Conservation (phyloP, 1,140 invertebrate genomes). For the Amphibalanus amphitrite region DNA sequence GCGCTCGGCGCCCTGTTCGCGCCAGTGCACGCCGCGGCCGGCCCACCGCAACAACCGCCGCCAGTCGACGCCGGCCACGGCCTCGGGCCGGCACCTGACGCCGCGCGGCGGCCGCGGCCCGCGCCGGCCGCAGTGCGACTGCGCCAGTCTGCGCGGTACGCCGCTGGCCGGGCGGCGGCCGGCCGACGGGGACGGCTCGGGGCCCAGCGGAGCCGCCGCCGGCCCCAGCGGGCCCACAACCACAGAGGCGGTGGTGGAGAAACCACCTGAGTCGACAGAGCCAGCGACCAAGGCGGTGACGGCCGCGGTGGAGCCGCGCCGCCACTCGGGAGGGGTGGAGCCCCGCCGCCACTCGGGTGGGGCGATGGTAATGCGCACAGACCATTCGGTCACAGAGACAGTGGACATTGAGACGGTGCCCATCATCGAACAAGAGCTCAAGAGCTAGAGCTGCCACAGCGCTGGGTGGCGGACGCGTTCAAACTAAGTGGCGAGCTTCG, state of each 20-base stretch:
- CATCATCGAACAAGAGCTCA: background rate
- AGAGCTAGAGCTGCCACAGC: background rate
- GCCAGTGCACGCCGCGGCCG: background rate
- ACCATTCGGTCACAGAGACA: background rate
- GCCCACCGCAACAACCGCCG: background rate
- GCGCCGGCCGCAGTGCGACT: background rate
- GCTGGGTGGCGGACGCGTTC: background rate
- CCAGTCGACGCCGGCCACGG: background rate
- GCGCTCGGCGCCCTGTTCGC: background rate
- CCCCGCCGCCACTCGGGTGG: background rate
- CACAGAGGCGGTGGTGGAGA: background rate
- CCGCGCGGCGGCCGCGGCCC: too few relatives aligned
- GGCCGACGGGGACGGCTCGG: too few relatives aligned
- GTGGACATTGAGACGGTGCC: background rate
- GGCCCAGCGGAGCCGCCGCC: too few relatives aligned
- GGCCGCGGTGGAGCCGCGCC: too few relatives aligned
- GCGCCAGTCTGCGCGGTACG: background rate
- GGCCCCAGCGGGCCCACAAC: too few relatives aligned
- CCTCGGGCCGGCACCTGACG: too few relatives aligned
- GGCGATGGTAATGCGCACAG: background rate
- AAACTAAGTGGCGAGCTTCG: too few relatives aligned
- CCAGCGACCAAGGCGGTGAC: too few relatives aligned
- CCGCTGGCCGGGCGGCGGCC: background rate
- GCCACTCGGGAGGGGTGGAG: too few relatives aligned
- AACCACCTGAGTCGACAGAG: background rate